Evolutionary conservation across 2,113 vertebrate genomes (phyloP).

Genomic region (Dromas ardeola): DNA sequence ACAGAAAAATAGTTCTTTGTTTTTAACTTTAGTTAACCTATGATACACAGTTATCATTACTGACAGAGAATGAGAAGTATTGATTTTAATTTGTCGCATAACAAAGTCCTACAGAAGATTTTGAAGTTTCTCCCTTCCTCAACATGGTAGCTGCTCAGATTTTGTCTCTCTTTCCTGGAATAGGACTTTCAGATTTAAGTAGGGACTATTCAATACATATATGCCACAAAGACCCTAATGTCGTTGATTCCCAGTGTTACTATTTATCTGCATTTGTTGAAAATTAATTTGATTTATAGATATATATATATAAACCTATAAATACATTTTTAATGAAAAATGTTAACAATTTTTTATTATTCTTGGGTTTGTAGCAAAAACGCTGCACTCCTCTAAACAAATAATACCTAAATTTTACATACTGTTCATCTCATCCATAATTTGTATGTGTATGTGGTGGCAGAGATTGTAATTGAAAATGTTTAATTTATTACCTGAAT

Average conservation of each 20-base stretch:
- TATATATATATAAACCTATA: background rate
- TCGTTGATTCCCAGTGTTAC: background rate
- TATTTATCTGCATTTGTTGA: background rate
- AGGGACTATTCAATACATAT: background rate
- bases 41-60: background rate
- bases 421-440: background rate
- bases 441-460: background rate
- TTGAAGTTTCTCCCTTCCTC: background rate
- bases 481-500: background rate
- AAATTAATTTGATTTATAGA: background rate
- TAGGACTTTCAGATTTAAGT: background rate
- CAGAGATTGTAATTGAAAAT: background rate
- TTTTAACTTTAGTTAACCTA: background rate
- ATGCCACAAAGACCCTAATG: background rate
- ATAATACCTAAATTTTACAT: fast-evolving
- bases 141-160: background rate
- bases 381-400: fast-evolving
- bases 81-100: background rate
- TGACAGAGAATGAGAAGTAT: background rate
- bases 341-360: background rate
- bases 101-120: background rate
- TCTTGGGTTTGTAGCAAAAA: background rate
- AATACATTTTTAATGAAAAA: background rate
- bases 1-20: fast-evolving
- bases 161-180: background rate